Evolutionary conservation across 2,888 invertebrate species (phyloP), one percentile per base, ranked within the genome.

Genomic region (Perizoma flavofasciatum): DNA sequence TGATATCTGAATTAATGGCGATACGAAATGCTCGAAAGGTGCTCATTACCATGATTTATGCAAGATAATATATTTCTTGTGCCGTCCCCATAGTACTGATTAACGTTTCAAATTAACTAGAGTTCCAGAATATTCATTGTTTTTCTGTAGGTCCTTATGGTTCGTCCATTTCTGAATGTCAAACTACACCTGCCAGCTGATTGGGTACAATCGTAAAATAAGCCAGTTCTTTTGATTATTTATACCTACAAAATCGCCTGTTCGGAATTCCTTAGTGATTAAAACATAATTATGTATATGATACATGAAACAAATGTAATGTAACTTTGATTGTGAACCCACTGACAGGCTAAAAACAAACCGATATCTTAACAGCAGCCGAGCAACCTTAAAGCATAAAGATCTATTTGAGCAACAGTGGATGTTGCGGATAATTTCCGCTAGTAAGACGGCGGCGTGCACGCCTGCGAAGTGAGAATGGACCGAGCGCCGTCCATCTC

Each of bases 1-100:
- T 92, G 91, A 92, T 92, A 91, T 92, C 91, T 90, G 91, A 92
- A 91, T 92, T 91, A 89, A 90, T 89, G 86, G 85, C 88, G 85
- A 89, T 88, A 90, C 89, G 86, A 88, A 87, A 87, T 83, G 82
- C 85, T 89, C 83, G 85, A 91, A 92, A 92, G 91, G 91, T 91
- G 91, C 86, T 90, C 90, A 90, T 91, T 92, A 89, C 82, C 88
- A 91, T 91, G 91, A 91, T 90, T 90, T 88, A 91, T 90, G 86
- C 88, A 87, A 88, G 88, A 88, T 80, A 80, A 79, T 86, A 87
- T 83, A 84, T 86, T 87, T 88, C 83, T 86, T 84, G 75, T 75
- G 73, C 75, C 73, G 77, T 74, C 79, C 79, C 78, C 80, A 82
- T 85, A 82, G 82, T 85, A 76, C 75, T 78, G 82, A 83, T 86